phyloP scores from a whole-genome alignment of 2,113 vertebrate species.

The Bettongia penicillata region DNA sequence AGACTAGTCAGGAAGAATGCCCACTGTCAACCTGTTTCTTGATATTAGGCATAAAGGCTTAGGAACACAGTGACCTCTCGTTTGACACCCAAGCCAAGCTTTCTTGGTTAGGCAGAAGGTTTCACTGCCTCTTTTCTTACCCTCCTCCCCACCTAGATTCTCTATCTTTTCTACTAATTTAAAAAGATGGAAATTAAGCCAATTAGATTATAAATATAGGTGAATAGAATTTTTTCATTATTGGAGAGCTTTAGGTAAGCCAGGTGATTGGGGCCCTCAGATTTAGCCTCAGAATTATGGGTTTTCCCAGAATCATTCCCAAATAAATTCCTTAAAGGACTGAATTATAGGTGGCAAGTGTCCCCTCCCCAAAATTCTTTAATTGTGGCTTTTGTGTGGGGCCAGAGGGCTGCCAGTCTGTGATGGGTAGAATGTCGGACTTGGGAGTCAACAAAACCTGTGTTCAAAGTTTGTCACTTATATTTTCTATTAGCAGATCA shows the following conservation, averaged over 20 bases:
- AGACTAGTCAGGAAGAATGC: slow-evolving; percentile 61
- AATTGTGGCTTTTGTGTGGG: not conserved
- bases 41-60: slow-evolving; percentile 15
- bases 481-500: not conserved
- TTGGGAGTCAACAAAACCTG: not conserved
- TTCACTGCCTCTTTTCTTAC: not conserved
- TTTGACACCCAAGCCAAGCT: slow-evolving; percentile 43
- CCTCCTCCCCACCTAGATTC: accelerated
- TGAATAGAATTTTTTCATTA: not conserved
- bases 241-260: not conserved
- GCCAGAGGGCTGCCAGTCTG: not conserved
- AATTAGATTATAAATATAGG: not conserved
- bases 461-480: not conserved
- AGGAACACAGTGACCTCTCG: slow-evolving; percentile 63
- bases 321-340: not conserved
- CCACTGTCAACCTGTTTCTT: slow-evolving; percentile 10
- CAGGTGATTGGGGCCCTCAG: not conserved
- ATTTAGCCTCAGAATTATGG: not conserved
- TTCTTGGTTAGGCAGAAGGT: not conserved
- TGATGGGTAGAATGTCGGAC: not conserved
- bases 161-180: slow-evolving; percentile 48
- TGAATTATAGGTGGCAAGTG: not conserved
- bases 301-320: not conserved
- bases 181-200: not conserved
- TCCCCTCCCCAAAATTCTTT: not conserved